Evolutionary conservation across 1,140 invertebrate genomes (phyloP).

Genomic region (Ceratosolen fusciceps): DNA sequence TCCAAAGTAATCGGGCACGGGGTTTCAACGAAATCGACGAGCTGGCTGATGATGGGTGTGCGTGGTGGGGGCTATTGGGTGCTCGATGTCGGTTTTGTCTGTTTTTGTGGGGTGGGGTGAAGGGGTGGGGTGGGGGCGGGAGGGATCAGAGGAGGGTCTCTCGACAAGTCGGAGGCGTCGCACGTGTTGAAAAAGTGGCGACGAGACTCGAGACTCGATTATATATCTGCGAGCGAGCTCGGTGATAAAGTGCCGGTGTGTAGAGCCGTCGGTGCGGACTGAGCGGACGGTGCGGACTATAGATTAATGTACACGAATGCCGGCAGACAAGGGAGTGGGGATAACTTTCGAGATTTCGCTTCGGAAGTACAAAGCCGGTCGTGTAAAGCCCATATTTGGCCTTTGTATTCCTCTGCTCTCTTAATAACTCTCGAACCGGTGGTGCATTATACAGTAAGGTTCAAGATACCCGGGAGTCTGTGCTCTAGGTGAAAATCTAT

Average conservation of each 20-base stretch:
- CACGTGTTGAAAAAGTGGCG: not conserved
- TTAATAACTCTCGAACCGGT: not conserved
- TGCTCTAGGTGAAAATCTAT: not conserved
- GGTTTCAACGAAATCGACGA: too few relatives aligned
- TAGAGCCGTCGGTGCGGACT: too few relatives aligned
- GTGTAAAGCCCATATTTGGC: not conserved
- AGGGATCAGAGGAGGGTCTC: too few relatives aligned
- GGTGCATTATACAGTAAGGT: not conserved
- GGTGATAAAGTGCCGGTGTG: not conserved
- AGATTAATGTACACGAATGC: not conserved
- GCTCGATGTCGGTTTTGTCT: too few relatives aligned
- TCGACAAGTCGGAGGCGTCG: not conserved
- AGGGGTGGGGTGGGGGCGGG: too few relatives aligned
- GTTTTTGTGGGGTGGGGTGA: not conserved
- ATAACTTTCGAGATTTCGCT: slow-evolving; percentile 10
- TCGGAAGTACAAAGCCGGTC: not conserved
- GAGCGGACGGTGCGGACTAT: not conserved
- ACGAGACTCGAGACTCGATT: not conserved
- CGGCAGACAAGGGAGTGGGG: not conserved
- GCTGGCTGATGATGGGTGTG: too few relatives aligned
- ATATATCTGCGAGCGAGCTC: not conserved
- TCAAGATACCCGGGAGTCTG: not conserved
- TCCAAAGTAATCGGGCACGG: too few relatives aligned
- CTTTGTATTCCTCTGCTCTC: not conserved
- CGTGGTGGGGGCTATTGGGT: too few relatives aligned